phyloP scores from a whole-genome alignment of 2,113 vertebrate genomes.

The Pholis gunnellus region DNA sequence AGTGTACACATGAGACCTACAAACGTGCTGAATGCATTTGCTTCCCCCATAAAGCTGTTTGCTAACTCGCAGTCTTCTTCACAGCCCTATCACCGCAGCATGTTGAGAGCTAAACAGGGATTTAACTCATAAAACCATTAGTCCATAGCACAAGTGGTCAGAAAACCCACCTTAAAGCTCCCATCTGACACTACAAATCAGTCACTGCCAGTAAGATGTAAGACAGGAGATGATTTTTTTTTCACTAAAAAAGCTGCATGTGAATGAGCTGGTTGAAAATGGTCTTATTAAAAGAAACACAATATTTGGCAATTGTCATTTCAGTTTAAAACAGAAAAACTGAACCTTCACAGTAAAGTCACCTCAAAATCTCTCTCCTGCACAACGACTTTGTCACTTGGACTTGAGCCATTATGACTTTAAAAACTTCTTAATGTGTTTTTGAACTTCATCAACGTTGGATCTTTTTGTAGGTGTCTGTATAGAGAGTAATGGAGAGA shows the following conservation, averaged over 20 bases:
- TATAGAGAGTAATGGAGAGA: neutral
- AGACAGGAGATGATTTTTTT: too few relatives aligned
- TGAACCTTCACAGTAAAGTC: neutral
- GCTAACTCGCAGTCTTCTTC: neutral
- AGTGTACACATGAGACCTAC: neutral
- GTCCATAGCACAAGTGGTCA: neutral
- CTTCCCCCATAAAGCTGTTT: neutral
- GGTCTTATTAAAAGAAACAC: too few relatives aligned
- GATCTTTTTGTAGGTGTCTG: neutral
- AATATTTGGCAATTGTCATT: neutral
- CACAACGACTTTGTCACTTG: neutral
- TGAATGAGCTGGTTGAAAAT: too few relatives aligned
- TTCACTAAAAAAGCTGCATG: too few relatives aligned
- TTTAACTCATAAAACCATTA: neutral
- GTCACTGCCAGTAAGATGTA: neutral
- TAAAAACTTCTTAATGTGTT: neutral
- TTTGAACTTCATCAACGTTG: neutral
- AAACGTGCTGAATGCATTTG: neutral
- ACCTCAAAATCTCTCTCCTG: neutral
- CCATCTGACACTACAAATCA: neutral
- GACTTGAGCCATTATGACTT: neutral
- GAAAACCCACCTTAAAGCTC: neutral
- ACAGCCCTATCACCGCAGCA: neutral
- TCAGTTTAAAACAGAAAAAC: neutral
- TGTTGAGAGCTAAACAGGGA: neutral